These are phyloP conservation scores for Podarcis muralis DNA, from an alignment of 2,113 vertebrate species.

Conservation along the genomic window DNA sequence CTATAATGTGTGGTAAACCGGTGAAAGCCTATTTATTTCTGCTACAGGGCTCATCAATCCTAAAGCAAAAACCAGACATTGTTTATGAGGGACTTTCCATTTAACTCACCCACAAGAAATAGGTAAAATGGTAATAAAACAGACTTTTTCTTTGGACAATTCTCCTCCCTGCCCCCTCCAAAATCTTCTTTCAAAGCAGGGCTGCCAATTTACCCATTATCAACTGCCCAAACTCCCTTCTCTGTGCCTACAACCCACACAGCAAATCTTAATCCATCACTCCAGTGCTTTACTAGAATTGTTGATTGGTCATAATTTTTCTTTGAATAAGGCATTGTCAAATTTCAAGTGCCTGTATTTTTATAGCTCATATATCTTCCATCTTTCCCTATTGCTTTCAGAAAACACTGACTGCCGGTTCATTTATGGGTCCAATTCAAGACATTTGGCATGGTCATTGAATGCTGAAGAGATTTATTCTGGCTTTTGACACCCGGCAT, in stretches of 20 bases:
- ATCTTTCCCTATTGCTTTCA: background rate
- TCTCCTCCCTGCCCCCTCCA: background rate
- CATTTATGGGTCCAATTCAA: too few species aligned
- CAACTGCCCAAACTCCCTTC: background rate
- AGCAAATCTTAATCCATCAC: background rate
- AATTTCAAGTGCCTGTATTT: background rate
- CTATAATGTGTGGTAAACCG: background rate
- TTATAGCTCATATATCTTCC: background rate
- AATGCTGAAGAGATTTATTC: too few species aligned
- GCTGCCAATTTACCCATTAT: too few species aligned
- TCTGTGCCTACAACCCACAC: background rate
- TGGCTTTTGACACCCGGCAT: too few species aligned
- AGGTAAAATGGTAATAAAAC: background rate
- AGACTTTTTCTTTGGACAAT: background rate
- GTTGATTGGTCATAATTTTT: background rate
- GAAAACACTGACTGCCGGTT: background rate
- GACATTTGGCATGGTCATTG: too few species aligned
- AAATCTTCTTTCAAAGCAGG: background rate
- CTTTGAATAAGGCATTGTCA: background rate
- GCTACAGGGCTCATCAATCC: background rate
- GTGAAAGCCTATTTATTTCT: conserved; percentile 9
- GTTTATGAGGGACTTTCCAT: conserved; percentile 15
- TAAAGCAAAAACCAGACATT: conserved; percentile 17
- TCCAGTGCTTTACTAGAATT: background rate
- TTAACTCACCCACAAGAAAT: background rate